Base-by-base conservation (phyloP, 2,113 vertebrate genomes). In the Cricetomys ansorgei region DNA sequence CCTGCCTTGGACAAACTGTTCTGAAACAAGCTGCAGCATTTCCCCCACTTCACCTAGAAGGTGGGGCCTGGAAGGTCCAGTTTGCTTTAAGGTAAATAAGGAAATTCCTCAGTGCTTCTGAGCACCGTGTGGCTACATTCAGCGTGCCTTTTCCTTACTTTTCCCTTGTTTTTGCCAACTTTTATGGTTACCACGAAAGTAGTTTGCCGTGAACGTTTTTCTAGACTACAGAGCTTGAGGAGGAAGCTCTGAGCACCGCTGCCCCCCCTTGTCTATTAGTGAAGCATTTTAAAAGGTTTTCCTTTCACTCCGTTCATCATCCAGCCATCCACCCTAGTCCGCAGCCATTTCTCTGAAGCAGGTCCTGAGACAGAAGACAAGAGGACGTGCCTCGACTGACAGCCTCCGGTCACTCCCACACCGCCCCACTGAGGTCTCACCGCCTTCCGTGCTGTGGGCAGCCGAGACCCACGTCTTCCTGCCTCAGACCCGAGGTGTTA, bases 111-210 rank as follows among this genome's bases (percentile, higher is more conserved):
- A 4, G 57, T 57, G n/a, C 43, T 64, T 89, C 48, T 80, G 64
- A 85, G 7, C 12, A 16, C 50, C 64, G 43, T 25, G 13, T 31
- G 48, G 53, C 25, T n/a, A 43, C 3, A 55, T 64, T 90, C 9
- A 37, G 17, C 62, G 29, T n/a, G 50, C 62, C 16, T 87, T 16
- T 50, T 62, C 21, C 31, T 84, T 17, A 19, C 76, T 90, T 94
- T 83, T 37, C 43, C 34, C 76, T 92, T 72, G 72, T 69, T 69
- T 97, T 76, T 75, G 48, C 12, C 76, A 91, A 79, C 43, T 43
- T 43, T 31, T 57, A 77, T 55, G 12, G 21, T 86, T 84, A 72
- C 48, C 45, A 15, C 80, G 50, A 69, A 59, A 93, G 64, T 21
- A 34, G 16, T 89, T 93, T 5, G 13, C 25, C 73, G 55, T 50